Evolutionary conservation across 1,140 invertebrate genomes (phyloP).

Genomic region (Drosophila arizonae): DNA sequence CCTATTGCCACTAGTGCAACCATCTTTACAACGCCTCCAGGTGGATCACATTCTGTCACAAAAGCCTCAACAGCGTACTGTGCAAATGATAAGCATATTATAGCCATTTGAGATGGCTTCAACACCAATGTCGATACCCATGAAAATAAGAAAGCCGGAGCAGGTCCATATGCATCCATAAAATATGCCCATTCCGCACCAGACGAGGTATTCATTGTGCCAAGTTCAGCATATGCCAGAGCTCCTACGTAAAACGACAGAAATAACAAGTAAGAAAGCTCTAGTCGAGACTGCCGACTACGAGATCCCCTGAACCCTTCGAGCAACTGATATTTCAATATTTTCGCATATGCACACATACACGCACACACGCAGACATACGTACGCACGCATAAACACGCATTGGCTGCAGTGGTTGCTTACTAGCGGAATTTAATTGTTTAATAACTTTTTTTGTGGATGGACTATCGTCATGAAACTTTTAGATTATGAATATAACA

Average conservation of each 20-base stretch:
- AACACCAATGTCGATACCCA: conserved; percentile 96
- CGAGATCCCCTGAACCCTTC: too few species aligned
- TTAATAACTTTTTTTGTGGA: too few species aligned
- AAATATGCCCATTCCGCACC: conserved; percentile 97
- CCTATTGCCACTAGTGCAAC: conserved; percentile 91
- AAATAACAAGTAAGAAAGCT: not conserved
- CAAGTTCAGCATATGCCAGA: conserved; percentile 95
- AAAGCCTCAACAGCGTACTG: conserved; percentile 97
- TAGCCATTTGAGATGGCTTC: conserved; percentile 96
- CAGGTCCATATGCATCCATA: conserved; percentile 94
- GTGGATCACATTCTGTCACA: conserved; percentile 91
- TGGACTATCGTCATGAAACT: too few species aligned
- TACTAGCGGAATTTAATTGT: too few species aligned
- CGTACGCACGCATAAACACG: too few species aligned
- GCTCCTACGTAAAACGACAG: conserved; percentile 87
- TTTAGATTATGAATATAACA: too few species aligned
- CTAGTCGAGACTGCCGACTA: too few species aligned
- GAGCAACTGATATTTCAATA: too few species aligned
- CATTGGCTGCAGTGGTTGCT: too few species aligned
- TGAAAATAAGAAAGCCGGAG: conserved; percentile 95
- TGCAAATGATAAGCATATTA: conserved; percentile 96
- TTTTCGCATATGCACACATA: too few species aligned
- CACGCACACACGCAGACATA: too few species aligned
- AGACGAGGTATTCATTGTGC: conserved; percentile 96
- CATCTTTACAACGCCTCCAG: conserved; percentile 89